These are phyloP conservation scores for Salpingus planirostris DNA, from an alignment of 2,888 invertebrate species.

Conservation along the genomic window DNA sequence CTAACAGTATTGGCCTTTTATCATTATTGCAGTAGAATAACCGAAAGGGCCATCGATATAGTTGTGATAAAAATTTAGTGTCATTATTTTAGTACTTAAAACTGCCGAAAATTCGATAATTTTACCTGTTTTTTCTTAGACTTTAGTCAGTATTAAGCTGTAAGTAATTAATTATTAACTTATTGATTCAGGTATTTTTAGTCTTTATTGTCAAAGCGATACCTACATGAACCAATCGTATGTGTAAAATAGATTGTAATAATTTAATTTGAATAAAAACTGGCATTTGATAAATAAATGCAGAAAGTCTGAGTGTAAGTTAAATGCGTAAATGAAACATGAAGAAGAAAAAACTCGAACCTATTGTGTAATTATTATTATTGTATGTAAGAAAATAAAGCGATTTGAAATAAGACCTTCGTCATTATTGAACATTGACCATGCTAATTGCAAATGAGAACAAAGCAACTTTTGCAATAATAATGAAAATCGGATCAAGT, in stretches of 20 bases:
- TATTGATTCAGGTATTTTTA: slow-evolving; percentile 13
- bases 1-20: slow-evolving; percentile 25
- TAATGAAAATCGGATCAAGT: too few species aligned
- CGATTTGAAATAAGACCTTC: too few species aligned
- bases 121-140: background rate
- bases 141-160: background rate
- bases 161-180: slow-evolving; percentile 5
- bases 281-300: slow-evolving; percentile 7
- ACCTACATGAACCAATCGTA: background rate
- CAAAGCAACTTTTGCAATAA: too few species aligned
- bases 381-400: too few species aligned
- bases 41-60: slow-evolving; percentile 4
- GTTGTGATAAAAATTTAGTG: slow-evolving; percentile 23
- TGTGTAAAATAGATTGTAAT: slow-evolving; percentile 1
- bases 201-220: background rate
- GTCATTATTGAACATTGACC: too few species aligned
- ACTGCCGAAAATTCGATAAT: background rate
- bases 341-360: too few species aligned
- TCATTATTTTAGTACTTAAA: background rate
- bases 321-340: too few species aligned
- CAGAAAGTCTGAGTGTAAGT: slow-evolving; percentile 13
- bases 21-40: background rate
- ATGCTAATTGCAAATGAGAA: too few species aligned
- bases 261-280: slow-evolving; percentile 1
- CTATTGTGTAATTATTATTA: too few species aligned